Percentiles rank a stretch among this genome's conserved stretches.
Conservation (phyloP, 2,888 invertebrate genomes). For the Macaria liturata region DNA sequence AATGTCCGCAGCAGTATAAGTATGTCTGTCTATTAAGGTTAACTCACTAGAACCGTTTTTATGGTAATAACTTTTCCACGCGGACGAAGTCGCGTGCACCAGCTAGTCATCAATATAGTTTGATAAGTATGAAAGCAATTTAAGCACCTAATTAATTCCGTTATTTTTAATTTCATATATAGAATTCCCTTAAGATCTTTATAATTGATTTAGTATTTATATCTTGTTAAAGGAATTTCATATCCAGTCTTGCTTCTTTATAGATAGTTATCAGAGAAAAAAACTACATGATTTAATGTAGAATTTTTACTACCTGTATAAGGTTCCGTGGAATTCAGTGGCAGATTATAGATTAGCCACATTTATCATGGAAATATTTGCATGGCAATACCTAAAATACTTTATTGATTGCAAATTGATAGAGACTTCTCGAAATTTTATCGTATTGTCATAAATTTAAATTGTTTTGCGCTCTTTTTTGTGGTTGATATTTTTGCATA, state of each 20-base stretch:
- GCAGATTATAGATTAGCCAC: slow-evolving; percentile 74
- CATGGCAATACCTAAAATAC: slow-evolving; percentile 61
- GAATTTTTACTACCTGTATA: slow-evolving; percentile 60
- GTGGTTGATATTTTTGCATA: background rate
- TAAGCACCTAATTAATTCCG: too few relatives aligned
- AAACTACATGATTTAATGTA: slow-evolving; percentile 32
- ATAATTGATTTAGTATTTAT: background rate
- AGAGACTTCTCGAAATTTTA: slow-evolving; percentile 54
- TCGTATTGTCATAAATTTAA: slow-evolving; percentile 43
- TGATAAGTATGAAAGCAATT: too few relatives aligned
- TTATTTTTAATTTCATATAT: too few relatives aligned
- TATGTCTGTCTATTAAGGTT: too few relatives aligned
- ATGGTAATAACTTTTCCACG: too few relatives aligned
- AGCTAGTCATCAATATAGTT: too few relatives aligned
- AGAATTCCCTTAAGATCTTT: too few relatives aligned
- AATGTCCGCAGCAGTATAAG: too few relatives aligned
- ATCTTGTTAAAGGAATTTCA: too few relatives aligned
- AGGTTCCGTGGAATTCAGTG: slow-evolving; percentile 68
- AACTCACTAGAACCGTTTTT: too few relatives aligned
- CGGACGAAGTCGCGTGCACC: too few relatives aligned
- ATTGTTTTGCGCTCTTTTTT: slow-evolving; percentile 19
- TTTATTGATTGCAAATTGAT: slow-evolving; percentile 57
- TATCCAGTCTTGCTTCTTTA: too few relatives aligned
- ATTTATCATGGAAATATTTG: slow-evolving; percentile 70
- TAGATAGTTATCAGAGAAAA: slow-evolving; percentile 25